phyloP scores from a whole-genome alignment of 1,140 invertebrate genomes.

The Neodiprion lecontei region DNA sequence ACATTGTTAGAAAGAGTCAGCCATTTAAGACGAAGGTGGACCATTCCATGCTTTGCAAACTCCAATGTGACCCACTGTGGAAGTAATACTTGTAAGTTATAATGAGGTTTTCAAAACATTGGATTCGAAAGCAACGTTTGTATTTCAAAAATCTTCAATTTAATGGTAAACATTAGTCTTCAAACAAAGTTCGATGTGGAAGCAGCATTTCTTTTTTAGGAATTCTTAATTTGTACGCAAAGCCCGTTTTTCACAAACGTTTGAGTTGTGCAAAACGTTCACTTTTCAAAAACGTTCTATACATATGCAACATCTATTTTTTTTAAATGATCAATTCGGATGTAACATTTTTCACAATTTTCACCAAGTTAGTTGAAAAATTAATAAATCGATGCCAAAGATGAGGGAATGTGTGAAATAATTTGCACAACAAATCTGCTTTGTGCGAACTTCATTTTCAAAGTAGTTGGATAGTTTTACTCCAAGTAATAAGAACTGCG shows the following conservation, averaged over 20 bases:
- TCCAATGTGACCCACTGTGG: slow-evolving; percentile 91
- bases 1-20: slow-evolving; percentile 77
- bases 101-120: background rate
- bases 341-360: too few relatives aligned
- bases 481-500: slow-evolving; percentile 22
- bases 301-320: too few relatives aligned
- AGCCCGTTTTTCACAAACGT: too few relatives aligned
- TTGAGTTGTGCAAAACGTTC: too few relatives aligned
- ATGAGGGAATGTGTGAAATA: background rate
- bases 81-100: slow-evolving; percentile 20
- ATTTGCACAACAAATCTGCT: slow-evolving; percentile 9
- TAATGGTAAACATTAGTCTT: background rate
- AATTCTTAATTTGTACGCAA: too few relatives aligned
- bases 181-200: too few relatives aligned
- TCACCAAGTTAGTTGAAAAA: slow-evolving; percentile 10
- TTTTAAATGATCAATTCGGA: too few relatives aligned
- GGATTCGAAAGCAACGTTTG: too few relatives aligned
- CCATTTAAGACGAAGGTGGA: slow-evolving; percentile 89
- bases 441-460: background rate
- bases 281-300: too few relatives aligned
- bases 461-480: slow-evolving; percentile 10
- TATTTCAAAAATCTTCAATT: too few relatives aligned
- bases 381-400: slow-evolving; percentile 17
- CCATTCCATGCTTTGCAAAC: slow-evolving; percentile 91
- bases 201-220: too few relatives aligned